Percentiles rank a stretch among this genome's conserved stretches.
Evolutionary conservation across 2,113 vertebrate genomes (phyloP).

Genomic region (Labrus mixtus): DNA sequence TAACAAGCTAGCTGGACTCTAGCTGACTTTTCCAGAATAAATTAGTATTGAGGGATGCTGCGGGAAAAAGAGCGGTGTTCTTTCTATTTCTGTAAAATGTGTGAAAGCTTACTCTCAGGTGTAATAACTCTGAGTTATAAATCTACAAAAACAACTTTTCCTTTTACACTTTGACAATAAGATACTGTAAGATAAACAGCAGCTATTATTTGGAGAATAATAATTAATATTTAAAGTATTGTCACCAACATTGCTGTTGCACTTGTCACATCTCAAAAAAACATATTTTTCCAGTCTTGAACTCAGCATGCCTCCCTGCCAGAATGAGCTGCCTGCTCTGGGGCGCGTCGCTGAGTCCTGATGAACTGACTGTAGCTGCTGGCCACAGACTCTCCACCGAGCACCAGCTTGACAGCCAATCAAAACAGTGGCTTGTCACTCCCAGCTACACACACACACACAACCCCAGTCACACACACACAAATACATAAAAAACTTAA

Average conservation of each 20-base stretch:
- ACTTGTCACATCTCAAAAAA: not conserved
- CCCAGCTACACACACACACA: conserved; percentile 27
- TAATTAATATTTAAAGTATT: too few relatives aligned
- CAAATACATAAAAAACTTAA: conserved; percentile 5
- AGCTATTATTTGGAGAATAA: not conserved
- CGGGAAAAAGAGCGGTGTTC: not conserved
- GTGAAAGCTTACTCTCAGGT: not conserved
- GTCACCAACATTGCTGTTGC: not conserved
- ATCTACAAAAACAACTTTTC: not conserved
- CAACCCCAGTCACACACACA: conserved; percentile 2
- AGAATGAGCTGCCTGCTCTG: conserved; percentile 40
- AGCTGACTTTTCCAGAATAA: conserved; percentile 23
- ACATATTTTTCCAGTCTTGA: conserved; percentile 1
- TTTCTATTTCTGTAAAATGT: not conserved
- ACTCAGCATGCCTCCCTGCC: conserved; percentile 4
- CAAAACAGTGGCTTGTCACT: conserved; percentile 41
- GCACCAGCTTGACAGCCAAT: conserved; percentile 40
- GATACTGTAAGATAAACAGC: not conserved
- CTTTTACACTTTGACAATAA: not conserved
- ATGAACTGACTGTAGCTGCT: conserved; percentile 35
- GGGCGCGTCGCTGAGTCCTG: conserved; percentile 29
- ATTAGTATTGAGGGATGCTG: not conserved
- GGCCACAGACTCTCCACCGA: conserved; percentile 32
- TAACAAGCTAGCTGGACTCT: conserved; percentile 41
- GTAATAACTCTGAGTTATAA: not conserved